Percentiles rank a stretch among this genome's conserved stretches.
Evolutionary conservation across 92 coral and sea anemone species (phyloP).

Genomic region (Phymanthus crucifer): DNA sequence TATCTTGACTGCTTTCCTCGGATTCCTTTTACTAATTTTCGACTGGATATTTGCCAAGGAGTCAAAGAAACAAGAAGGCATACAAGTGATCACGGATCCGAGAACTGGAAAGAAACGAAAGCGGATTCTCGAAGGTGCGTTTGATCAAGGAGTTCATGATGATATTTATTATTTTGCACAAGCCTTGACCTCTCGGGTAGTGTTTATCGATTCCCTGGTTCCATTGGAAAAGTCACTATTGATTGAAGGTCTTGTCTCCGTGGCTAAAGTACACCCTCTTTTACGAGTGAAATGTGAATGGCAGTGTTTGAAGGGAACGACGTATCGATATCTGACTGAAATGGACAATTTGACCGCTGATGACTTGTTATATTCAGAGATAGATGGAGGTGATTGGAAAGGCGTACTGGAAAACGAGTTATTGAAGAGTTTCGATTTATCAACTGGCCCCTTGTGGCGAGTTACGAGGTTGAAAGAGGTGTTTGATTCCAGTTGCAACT

Average conservation of each 20-base stretch:
- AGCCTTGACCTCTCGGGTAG: conserved; percentile 2
- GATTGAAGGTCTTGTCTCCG: neutral
- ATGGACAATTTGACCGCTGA: conserved; percentile 10
- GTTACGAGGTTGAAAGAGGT: conserved; percentile 22
- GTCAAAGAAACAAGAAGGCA: neutral
- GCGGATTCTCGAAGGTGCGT: conserved; percentile 24
- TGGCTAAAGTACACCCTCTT: conserved; percentile 24
- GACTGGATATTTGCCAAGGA: neutral
- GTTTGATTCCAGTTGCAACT: conserved; percentile 17
- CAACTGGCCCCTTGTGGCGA: conserved; percentile 35
- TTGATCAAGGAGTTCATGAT: conserved; percentile 27
- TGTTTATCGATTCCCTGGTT: conserved; percentile 26
- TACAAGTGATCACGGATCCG: conserved; percentile 15
- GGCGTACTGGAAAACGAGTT: conserved; percentile 23
- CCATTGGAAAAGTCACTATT: conserved; percentile 16
- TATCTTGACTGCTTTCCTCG: neutral
- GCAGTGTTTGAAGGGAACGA: conserved; percentile 6
- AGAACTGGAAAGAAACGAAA: conserved; percentile 21
- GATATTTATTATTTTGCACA: conserved; percentile 12
- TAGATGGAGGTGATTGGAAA: neutral
- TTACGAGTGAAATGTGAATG: conserved; percentile 39
- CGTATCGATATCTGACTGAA: conserved; percentile 32
- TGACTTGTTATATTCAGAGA: conserved; percentile 21
- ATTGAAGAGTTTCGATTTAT: neutral
- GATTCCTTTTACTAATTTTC: neutral